Base-by-base conservation (phyloP, 1,140 invertebrate species). In the Nixonia krombeini region DNA sequence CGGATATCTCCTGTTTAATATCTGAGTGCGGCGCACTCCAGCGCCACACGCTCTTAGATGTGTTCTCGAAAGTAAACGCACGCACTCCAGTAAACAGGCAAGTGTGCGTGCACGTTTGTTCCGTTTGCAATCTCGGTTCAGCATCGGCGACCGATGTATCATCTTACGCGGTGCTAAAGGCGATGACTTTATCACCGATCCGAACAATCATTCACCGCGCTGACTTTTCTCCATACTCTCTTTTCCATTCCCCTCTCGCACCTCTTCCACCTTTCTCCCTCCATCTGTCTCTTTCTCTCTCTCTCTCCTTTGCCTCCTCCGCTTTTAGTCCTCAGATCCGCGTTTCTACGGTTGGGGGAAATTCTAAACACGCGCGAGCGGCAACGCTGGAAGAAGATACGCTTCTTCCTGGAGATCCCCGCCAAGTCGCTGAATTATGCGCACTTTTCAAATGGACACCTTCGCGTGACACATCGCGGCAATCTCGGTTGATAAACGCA, bases 181-280 rank as follows among this genome's bases (percentile, higher is more conserved):
- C 84, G 84, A 85, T 81, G 84, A 85, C 82, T 85, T 85, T 85
- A 85, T 85, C 84, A 78, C 78, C 81, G 78, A 84, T 85, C 83
- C 82, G 72, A 73, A 78, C 76, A 83, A 85, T 85, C 82, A 82
- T 84, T 85, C 82, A 85, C 79, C 58, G 25, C 52, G 56, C 52
- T 38, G 47, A 64, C 63, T 61, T 61, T 62, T 61, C 49, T 35
- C 46, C 23, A 58, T 62, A 13, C 52, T 35, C 12, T 41, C 38
- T 61, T 46, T 15, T 10, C 23, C 33, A 25, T 12, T 40, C n/a
- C 49, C 31, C 45, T 53, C 13, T 37, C 51, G 10, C 29, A 18
- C 47, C 29, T 12, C 35, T 52, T 44, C 35, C n/a, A 64, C 63
- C 57, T 61, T 62, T 61, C 49, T 35, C 46, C 23, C 52, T 62